A percentile compares a stretch with the other conserved stretches of the same genome.
Evolutionary conservation across 2,888 invertebrate species (phyloP).

Genomic region (Pseudanteris insignis): DNA sequence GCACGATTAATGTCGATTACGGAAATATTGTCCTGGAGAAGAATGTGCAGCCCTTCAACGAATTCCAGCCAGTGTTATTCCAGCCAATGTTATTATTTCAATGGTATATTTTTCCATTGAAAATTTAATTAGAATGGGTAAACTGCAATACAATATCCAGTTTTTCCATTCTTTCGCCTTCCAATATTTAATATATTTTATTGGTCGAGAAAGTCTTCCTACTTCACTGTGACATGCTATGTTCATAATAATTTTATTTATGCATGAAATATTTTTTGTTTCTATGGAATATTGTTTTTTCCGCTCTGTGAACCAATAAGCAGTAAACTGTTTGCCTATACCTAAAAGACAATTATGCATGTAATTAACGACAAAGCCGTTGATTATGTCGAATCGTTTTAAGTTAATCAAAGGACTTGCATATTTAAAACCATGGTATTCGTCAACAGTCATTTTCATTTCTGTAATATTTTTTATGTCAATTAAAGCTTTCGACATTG

Average conservation of each 20-base stretch:
- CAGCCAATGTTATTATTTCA: too few species aligned
- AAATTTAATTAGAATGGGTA: slow-evolving; percentile 10
- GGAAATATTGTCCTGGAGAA: too few species aligned
- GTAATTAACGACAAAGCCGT: slow-evolving; percentile 6
- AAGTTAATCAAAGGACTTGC: neutral
- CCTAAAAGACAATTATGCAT: slow-evolving; percentile 7
- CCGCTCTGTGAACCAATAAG: slow-evolving; percentile 1
- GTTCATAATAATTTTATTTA: slow-evolving; percentile 1
- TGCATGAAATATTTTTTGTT: neutral
- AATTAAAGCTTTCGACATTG: neutral
- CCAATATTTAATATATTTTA: slow-evolving; percentile 12
- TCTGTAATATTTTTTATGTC: neutral
- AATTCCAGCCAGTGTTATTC: too few species aligned
- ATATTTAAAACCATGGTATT: neutral
- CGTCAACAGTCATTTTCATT: neutral
- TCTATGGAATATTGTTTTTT: too few species aligned
- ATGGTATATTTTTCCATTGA: slow-evolving; percentile 1
- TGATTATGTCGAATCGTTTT: neutral
- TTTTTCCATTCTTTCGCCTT: slow-evolving; percentile 18
- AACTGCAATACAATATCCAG: slow-evolving; percentile 18
- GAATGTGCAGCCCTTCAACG: too few species aligned
- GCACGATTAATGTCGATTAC: too few species aligned
- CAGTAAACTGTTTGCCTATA: neutral
- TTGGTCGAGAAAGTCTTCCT: slow-evolving; percentile 7
- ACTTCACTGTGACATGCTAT: slow-evolving; percentile 4